phyloP scores from a whole-genome alignment of 1,140 invertebrate genomes.

The Lasioglossum baleicum region DNA sequence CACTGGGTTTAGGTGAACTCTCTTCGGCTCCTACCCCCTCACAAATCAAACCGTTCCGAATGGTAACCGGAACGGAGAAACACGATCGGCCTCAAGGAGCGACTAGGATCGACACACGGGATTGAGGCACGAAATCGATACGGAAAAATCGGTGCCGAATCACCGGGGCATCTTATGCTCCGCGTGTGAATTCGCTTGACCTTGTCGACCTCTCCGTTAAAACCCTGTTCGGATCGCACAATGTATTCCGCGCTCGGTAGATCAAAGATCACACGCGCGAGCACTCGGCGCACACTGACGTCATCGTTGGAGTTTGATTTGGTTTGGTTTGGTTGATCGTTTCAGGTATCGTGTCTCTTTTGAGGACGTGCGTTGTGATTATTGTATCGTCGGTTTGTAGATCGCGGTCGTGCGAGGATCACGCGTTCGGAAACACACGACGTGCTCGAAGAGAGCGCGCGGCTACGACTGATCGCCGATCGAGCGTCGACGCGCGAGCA shows the following conservation, averaged over 20 bases:
- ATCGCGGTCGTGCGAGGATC: not conserved
- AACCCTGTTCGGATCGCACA: too few relatives aligned
- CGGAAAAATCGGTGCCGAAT: conserved; percentile 12
- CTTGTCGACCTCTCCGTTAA: too few relatives aligned
- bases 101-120: too few relatives aligned
- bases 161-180: conserved; percentile 54
- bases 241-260: too few relatives aligned
- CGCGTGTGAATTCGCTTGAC: too few relatives aligned
- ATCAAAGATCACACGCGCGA: conserved; percentile 42
- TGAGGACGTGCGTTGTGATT: too few relatives aligned
- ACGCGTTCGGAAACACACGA: conserved; percentile 24
- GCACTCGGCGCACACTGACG: conserved; percentile 7
- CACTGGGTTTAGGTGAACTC: not conserved
- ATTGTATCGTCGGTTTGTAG: not conserved
- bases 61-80: too few relatives aligned
- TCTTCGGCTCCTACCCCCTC: too few relatives aligned
- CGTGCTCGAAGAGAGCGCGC: conserved; percentile 72
- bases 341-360: not conserved
- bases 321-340: not conserved
- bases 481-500: conserved; percentile 74
- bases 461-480: conserved; percentile 76
- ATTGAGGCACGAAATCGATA: too few relatives aligned
- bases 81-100: too few relatives aligned
- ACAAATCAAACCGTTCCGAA: too few relatives aligned
- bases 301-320: conserved; percentile 7